Conservation (phyloP, 1,140 invertebrate genomes). For the Brachionus manjavacas region DNA sequence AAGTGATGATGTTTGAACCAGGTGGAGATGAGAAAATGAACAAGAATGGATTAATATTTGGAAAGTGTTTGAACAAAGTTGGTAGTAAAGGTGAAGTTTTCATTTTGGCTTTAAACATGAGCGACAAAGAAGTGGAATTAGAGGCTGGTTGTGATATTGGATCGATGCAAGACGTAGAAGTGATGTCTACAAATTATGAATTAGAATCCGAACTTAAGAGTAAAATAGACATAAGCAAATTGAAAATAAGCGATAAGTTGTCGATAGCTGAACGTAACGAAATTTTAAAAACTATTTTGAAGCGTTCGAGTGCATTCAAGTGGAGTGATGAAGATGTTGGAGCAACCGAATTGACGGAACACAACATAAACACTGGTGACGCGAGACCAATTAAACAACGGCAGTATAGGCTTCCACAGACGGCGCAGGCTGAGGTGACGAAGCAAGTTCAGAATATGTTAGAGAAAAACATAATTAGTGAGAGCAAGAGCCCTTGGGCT, state of each 20-base stretch:
- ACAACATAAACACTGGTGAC: not conserved
- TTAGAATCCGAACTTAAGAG: not conserved
- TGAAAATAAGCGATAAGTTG: not conserved
- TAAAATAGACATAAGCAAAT: not conserved
- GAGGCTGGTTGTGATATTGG: not conserved
- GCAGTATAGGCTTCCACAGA: not conserved
- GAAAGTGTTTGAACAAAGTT: not conserved
- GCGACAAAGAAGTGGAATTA: not conserved
- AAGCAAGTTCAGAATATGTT: not conserved
- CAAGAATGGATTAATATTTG: not conserved
- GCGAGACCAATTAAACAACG: slow-evolving; percentile 10
- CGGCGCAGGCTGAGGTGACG: not conserved
- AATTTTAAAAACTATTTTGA: not conserved
- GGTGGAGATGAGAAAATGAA: not conserved
- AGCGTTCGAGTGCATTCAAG: not conserved
- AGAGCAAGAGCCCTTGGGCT: slow-evolving; percentile 44
- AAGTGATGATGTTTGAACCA: not conserved
- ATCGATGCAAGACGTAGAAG: not conserved
- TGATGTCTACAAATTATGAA: not conserved
- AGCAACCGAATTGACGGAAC: not conserved
- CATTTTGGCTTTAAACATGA: not conserved
- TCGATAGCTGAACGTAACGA: not conserved
- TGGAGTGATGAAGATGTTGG: not conserved
- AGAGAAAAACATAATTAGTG: slow-evolving; percentile 41
- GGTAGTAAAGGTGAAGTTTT: not conserved